Evolutionary conservation across 2,797 vertebrate genomes (phyloP), one percentile per base, ranked within the genome.

Genomic region (Silurus aristotelis): DNA sequence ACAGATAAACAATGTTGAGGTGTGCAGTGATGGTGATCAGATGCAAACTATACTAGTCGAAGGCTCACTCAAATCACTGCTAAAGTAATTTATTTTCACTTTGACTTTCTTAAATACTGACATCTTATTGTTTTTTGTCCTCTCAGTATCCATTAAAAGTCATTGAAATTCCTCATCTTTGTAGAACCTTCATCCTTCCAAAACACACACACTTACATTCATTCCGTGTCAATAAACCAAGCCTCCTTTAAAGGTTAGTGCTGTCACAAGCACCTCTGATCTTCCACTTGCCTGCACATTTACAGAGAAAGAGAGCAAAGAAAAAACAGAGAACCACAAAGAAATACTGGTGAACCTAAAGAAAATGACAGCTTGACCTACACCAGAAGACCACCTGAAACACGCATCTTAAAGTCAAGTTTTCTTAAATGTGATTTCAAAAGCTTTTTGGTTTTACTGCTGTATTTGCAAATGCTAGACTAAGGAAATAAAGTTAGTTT

Each of bases 241-340:
- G 87, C 85, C 73, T 90, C 79, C 75, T 85, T 91, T 87, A 92
- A 93, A 92, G 92, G 90, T 92, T 92, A 91, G 85, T 89, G 83
- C 83, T 80, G 64, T 89, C 88, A 88, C 89, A 83, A 88, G 89
- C 48, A 72, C 86, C 48, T 83, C 67, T 67, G 81, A 70, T 87
- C 61, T 80, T n/a, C 67, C 63, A 58, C 63, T 76, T 71, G 73
- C 79, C 25, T 22, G 20, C 19, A 56, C 17, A 58, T 58, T 22
- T 56, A 43, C 12, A 81, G 60, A 17, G 64, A 1, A 22, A 19
- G 17, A 15, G 38, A 14, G 12, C 9, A 14, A 13, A 58, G 8
- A 58, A 5, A 38, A 55, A 31, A 52, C 48, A 52, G 1, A 52
- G 1, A 7, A 52, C 8, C 27, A 63, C 31, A 52, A 43, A 79